Base-by-base conservation (phyloP, 2,888 invertebrate species). In the Drosophila monieri region DNA sequence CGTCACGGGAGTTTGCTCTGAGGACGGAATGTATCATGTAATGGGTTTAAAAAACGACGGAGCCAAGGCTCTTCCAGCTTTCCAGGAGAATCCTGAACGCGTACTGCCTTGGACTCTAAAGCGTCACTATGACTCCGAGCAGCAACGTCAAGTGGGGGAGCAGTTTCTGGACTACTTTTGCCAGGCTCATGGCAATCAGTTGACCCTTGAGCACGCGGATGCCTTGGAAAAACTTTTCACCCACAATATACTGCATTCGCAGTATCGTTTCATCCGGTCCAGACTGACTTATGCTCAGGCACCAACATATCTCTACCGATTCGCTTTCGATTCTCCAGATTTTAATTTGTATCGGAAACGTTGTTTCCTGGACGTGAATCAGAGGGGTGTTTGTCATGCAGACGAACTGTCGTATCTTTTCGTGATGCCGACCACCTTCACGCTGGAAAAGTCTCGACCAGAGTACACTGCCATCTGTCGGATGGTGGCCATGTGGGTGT, bases 221-320 rank as follows among this genome's bases (percentile, higher is more conserved):
- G 66, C 83, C 14, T 72, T 89, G 12, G 37, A 64, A 10, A 66
- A 89, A 68, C 35, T 89, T 0, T 48, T 68, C 5, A 81, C 87
- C 0, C 85, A 88, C 39, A 80, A 76, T 53, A 35, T 72, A 14
- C 73, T 89, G 71, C 91, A 91, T 65, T 54, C 77, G 0, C 74
- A 85, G 18, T 75, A 89, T 23, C 88, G 91, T 0, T 41, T 88
- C 5, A 32, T 90, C 0, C 54, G 70, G 3, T 80, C 88, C 0
- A 88, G 91, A 1, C 51, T 84, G n/a, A 67, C 78, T 12, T 76
- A 84, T 32, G 68, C 78, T 3, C 44, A 58, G 10, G 88, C 87
- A 2, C 80, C 87, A 2, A 91, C 88, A 0, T 91, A 89, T 73
- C 53, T 91, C 0, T 91, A 90, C 57, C 86, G 90, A 10, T 91